These are phyloP conservation scores for Fulmarus glacialis DNA, from an alignment of 2,113 vertebrate genomes.

Conservation along the genomic window DNA sequence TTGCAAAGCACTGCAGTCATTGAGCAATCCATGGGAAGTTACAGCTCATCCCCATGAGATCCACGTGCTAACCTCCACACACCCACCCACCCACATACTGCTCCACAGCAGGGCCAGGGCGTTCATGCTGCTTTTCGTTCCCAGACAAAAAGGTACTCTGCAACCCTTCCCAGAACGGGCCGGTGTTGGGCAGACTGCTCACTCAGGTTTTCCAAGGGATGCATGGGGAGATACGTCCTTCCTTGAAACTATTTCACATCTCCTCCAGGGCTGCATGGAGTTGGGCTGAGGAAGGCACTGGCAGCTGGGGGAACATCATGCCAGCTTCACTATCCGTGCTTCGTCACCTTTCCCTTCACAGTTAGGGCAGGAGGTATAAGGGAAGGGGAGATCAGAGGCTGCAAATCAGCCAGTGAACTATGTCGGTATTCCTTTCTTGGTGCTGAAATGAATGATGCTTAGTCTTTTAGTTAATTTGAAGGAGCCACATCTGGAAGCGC, in stretches of 20 bases:
- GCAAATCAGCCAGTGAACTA: not conserved
- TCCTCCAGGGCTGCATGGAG: not conserved
- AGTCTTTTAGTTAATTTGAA: not conserved
- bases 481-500: not conserved
- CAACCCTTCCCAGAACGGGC: not conserved
- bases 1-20: not conserved
- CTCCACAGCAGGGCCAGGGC: not conserved
- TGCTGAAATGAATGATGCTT: not conserved
- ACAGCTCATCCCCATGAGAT: not conserved
- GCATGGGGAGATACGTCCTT: not conserved
- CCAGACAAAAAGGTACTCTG: not conserved
- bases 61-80: not conserved
- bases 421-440: not conserved
- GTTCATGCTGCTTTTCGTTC: not conserved
- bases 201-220: not conserved
- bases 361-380: not conserved
- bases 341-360: not conserved
- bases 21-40: not conserved
- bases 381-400: not conserved
- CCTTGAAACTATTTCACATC: not conserved
- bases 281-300: not conserved
- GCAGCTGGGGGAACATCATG: not conserved
- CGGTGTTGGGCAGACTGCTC: not conserved
- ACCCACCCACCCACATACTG: accelerated
- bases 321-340: not conserved